Conservation (phyloP, 2,797 vertebrate species). For the Macropus fuliginosus region DNA sequence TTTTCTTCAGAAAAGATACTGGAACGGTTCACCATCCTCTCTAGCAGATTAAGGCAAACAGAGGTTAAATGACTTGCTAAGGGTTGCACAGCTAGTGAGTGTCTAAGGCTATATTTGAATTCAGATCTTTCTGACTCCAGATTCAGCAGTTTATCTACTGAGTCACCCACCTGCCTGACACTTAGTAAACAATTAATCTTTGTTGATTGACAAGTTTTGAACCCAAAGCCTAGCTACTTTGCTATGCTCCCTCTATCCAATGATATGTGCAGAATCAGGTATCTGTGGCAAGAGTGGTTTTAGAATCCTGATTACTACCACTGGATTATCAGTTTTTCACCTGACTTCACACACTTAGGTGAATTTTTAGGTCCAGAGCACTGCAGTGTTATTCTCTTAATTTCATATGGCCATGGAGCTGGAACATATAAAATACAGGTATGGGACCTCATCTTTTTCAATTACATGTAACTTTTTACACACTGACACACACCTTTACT, state of each 20-base stretch:
- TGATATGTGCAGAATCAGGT: slow-evolving; percentile 16
- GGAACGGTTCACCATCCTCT: not conserved
- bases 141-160: not conserved
- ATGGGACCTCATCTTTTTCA: slow-evolving; percentile 50
- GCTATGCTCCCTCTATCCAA: not conserved
- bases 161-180: not conserved
- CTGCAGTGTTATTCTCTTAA: slow-evolving; percentile 66
- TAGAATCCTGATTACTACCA: slow-evolving; percentile 45
- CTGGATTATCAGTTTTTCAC: slow-evolving; percentile 58
- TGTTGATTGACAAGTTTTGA: not conserved
- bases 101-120: not conserved
- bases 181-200: not conserved
- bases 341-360: slow-evolving; percentile 47
- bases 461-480: slow-evolving; percentile 65
- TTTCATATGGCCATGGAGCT: slow-evolving; percentile 55
- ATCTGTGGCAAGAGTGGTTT: slow-evolving; percentile 37
- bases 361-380: slow-evolving; percentile 58
- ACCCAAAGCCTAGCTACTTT: not conserved
- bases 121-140: not conserved
- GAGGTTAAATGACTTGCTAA: not conserved
- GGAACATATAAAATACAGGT: slow-evolving; percentile 66
- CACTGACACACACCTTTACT: slow-evolving; percentile 54
- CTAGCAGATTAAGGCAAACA: not conserved
- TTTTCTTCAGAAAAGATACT: not conserved
- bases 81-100: not conserved